Percentiles rank a stretch among this genome's conserved stretches.
Conservation (phyloP, 2,113 vertebrate species). For the Chloebia gouldiae region DNA sequence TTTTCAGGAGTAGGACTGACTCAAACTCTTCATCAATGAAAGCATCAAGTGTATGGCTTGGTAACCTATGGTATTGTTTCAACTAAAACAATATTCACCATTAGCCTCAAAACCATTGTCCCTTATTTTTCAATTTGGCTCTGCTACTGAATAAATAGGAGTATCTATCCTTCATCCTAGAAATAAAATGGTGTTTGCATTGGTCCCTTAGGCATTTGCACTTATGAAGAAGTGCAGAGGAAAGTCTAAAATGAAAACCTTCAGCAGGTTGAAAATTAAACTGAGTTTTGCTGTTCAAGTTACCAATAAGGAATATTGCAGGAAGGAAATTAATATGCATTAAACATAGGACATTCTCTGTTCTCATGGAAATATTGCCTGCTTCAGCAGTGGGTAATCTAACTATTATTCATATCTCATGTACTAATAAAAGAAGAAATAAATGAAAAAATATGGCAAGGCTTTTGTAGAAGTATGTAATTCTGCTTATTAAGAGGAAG, state of each 20-base stretch:
- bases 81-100: neutral
- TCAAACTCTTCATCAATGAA: neutral
- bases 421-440: neutral
- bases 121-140: neutral
- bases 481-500: neutral
- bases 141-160: neutral
- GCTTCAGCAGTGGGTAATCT: neutral
- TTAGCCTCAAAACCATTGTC: neutral
- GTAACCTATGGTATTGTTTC: neutral
- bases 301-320: neutral
- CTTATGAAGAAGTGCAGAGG: neutral
- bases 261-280: neutral
- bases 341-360: neutral
- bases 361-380: neutral
- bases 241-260: neutral
- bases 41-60: neutral
- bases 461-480: neutral
- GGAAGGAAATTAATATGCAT: neutral
- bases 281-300: neutral
- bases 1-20: neutral
- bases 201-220: neutral
- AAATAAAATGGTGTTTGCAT: neutral
- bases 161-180: neutral
- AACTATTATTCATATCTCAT: neutral
- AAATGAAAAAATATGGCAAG: neutral